phyloP scores from a whole-genome alignment of 2,113 vertebrate species.

The Zootoca vivipara region DNA sequence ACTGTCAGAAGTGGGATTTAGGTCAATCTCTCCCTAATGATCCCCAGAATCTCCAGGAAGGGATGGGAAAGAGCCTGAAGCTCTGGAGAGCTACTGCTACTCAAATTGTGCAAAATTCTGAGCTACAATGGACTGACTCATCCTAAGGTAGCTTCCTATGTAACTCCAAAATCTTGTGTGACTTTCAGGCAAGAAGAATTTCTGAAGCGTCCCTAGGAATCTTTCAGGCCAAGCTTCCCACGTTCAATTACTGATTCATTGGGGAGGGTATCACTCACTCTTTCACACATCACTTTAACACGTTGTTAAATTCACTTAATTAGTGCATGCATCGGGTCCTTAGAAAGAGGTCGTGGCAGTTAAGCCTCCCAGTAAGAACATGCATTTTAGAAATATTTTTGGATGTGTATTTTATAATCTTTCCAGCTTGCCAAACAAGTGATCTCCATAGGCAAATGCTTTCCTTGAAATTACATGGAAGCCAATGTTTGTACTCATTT shows the following conservation, averaged over 20 bases:
- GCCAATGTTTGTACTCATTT: neutral
- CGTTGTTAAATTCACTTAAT: neutral
- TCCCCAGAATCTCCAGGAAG: too few relatives aligned
- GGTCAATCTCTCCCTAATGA: too few relatives aligned
- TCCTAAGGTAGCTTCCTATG: neutral
- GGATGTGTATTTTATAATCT: neutral
- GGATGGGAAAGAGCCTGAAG: neutral
- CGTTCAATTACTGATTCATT: neutral
- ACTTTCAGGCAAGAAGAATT: neutral
- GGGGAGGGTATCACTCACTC: neutral
- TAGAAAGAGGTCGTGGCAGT: neutral
- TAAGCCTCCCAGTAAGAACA: conserved; percentile 7
- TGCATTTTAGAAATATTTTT: neutral
- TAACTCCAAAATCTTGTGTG: neutral
- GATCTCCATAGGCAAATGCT: conserved; percentile 46
- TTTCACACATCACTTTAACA: neutral
- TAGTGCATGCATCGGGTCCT: too few relatives aligned
- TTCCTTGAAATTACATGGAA: neutral
- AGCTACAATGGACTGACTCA: neutral
- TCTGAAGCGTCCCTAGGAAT: neutral
- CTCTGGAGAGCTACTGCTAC: neutral
- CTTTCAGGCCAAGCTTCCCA: neutral
- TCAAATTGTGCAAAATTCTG: neutral
- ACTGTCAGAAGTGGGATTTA: too few relatives aligned
- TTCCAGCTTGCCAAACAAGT: conserved; percentile 36